Conservation (phyloP, 1,140 invertebrate genomes). For the Pseudomyrmex cubaensis region DNA sequence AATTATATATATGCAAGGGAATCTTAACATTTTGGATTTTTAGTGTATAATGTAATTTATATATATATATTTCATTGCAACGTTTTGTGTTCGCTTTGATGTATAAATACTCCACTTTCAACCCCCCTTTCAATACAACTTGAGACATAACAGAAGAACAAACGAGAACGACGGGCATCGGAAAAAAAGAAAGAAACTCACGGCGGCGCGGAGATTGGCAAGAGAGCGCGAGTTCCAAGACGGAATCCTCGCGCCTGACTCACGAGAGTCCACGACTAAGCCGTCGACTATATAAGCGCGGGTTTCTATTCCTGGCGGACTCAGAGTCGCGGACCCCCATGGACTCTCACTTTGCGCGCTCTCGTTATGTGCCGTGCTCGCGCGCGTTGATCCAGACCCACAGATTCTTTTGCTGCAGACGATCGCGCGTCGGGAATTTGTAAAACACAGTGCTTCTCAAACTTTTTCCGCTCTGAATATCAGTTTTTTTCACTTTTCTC, state of each 20-base stretch:
- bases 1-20: too few species aligned
- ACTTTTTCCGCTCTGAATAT: neutral
- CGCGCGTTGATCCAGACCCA: slow-evolving; percentile 35
- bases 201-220: slow-evolving; percentile 45
- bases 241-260: slow-evolving; percentile 72
- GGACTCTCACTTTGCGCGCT: slow-evolving; percentile 66
- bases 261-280: slow-evolving; percentile 62
- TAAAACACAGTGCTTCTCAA: slow-evolving; percentile 26
- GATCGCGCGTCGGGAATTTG: slow-evolving; percentile 11
- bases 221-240: slow-evolving; percentile 60
- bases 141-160: slow-evolving; percentile 43
- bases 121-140: slow-evolving; percentile 49
- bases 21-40: too few species aligned
- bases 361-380: slow-evolving; percentile 23
- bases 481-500: neutral
- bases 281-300: slow-evolving; percentile 66
- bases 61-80: too few species aligned
- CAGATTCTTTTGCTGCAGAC: slow-evolving; percentile 13
- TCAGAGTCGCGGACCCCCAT: slow-evolving; percentile 74
- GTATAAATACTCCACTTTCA: slow-evolving; percentile 14
- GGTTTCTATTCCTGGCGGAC: slow-evolving; percentile 75
- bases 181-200: slow-evolving; percentile 55
- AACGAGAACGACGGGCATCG: slow-evolving; percentile 36
- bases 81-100: neutral
- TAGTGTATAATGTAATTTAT: too few species aligned